A percentile compares a stretch with the other conserved stretches of the same genome.
phyloP scores from a whole-genome alignment of 1,140 invertebrate genomes.

The Teleogryllus occipitalis region DNA sequence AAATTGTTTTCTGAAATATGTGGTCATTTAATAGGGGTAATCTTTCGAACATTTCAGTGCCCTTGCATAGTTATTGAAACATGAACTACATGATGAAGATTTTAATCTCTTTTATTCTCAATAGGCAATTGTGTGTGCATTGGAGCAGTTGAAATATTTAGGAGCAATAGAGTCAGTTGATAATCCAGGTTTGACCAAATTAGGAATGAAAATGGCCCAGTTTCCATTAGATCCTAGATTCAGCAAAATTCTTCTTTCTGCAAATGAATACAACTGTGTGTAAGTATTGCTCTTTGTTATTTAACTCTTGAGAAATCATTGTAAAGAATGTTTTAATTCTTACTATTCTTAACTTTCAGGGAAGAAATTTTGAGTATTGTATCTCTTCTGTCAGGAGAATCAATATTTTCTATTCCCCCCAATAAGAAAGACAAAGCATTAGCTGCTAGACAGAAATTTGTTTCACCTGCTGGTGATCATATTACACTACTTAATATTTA shows the following conservation, averaged over 20 bases:
- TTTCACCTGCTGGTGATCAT: conserved; percentile 83
- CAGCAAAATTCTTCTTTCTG: conserved; percentile 72
- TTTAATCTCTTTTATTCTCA: conserved; percentile 19
- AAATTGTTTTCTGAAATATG: no score
- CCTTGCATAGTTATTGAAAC: conserved; percentile 7
- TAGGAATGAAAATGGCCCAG: conserved; percentile 77
- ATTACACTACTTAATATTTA: conserved; percentile 87
- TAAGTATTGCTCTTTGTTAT: conserved; percentile 31
- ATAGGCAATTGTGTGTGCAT: conserved; percentile 50
- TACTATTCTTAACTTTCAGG: conserved; percentile 33
- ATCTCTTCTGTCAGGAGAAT: conserved; percentile 58
- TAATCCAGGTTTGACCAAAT: conserved; percentile 57
- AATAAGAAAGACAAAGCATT: conserved; percentile 57
- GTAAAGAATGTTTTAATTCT: background rate
- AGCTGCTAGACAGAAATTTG: conserved; percentile 68
- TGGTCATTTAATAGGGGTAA: no score
- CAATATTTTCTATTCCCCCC: conserved; percentile 47
- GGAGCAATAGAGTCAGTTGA: conserved; percentile 56
- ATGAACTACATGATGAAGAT: background rate
- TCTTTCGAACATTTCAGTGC: background rate
- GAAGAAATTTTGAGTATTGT: conserved; percentile 74
- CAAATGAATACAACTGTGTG: conserved; percentile 69
- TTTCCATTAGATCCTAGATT: conserved; percentile 91
- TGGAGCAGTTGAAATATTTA: conserved; percentile 61
- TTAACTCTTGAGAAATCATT: background rate